Percentiles rank a stretch among this genome's conserved stretches.
These are phyloP conservation scores for Ispidina lecontei DNA, from an alignment of 2,797 vertebrate species.

Conservation along the genomic window DNA sequence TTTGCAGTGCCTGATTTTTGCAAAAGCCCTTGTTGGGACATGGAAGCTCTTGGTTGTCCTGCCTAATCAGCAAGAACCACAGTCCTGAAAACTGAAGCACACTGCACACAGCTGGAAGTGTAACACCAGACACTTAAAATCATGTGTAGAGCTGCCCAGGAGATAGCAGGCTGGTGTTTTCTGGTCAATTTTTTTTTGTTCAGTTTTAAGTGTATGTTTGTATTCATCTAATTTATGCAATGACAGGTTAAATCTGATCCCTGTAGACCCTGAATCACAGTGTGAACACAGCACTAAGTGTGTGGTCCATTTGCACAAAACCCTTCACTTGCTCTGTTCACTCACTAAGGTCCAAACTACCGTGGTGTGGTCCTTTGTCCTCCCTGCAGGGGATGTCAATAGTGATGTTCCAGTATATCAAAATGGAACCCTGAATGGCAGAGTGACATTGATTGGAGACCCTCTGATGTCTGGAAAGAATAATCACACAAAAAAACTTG, in stretches of 20 bases:
- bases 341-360: neutral
- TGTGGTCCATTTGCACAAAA: neutral
- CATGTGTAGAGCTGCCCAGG: neutral
- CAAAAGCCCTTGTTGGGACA: neutral
- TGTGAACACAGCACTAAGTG: neutral
- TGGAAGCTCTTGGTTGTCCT: neutral
- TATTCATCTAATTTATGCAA: neutral
- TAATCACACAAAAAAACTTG: neutral
- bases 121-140: neutral
- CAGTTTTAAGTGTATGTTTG: neutral
- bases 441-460: neutral
- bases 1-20: neutral
- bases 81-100: neutral
- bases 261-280: neutral
- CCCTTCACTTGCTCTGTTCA: neutral
- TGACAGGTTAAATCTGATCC: neutral
- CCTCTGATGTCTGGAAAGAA: neutral
- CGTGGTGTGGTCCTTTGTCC: neutral
- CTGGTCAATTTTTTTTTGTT: neutral
- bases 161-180: rapidly evolving
- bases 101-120: neutral
- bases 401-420: neutral
- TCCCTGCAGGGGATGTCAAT: neutral
- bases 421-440: neutral
- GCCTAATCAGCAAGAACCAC: neutral